phyloP scores from a whole-genome alignment of 2,888 invertebrate genomes.

The Tinea pellionella region DNA sequence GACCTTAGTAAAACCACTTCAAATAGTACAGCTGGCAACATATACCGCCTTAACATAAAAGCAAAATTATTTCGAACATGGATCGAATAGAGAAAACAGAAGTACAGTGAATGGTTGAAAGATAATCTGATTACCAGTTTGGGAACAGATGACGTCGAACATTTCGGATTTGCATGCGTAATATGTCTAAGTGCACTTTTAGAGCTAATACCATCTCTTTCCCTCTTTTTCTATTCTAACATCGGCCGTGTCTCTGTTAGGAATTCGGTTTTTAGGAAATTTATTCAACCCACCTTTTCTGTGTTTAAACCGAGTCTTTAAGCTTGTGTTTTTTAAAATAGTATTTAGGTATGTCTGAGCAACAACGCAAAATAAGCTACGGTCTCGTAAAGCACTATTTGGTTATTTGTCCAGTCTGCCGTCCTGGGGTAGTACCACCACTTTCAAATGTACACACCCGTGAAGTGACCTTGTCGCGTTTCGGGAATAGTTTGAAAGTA shows the following conservation, averaged over 20 bases:
- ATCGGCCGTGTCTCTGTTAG: background rate
- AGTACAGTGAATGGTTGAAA: background rate
- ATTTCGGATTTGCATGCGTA: constrained; percentile 54
- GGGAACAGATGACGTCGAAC: constrained; percentile 39
- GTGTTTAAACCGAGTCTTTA: too few relatives aligned
- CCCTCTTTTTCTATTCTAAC: background rate
- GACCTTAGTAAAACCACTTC: too few relatives aligned
- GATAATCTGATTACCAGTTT: constrained; percentile 46
- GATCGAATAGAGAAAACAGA: background rate
- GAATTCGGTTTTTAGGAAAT: constrained; percentile 15
- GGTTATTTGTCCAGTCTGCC: constrained; percentile 12
- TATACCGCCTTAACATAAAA: background rate
- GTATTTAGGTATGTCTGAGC: too few relatives aligned
- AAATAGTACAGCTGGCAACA: too few relatives aligned
- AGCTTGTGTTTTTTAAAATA: too few relatives aligned
- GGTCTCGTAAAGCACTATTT: too few relatives aligned
- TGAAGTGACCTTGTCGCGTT: too few relatives aligned
- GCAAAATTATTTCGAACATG: background rate
- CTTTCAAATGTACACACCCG: constrained; percentile 17
- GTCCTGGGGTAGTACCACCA: constrained; percentile 18
- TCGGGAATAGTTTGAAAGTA: too few relatives aligned
- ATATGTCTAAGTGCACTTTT: constrained; percentile 56
- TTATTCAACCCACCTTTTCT: constrained; percentile 13
- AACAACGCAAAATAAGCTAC: too few relatives aligned
- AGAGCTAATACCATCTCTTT: constrained; percentile 27